A percentile compares a stretch with the other conserved stretches of the same genome.
Conservation (phyloP, 1,140 invertebrate genomes). For the Macrobrachium rosenbergii region DNA sequence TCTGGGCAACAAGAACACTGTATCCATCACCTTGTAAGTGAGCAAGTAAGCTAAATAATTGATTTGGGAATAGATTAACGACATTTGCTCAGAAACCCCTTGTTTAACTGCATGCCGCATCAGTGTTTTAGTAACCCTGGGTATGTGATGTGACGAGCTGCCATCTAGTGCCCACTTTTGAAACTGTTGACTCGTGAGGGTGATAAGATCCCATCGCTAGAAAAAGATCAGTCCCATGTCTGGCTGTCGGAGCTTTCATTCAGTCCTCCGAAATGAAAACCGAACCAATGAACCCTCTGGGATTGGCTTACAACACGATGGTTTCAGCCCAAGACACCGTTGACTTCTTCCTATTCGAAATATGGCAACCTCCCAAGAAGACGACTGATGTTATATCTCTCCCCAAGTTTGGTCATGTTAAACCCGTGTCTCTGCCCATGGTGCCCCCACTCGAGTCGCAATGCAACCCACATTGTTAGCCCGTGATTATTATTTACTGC, state of each 20-base stretch:
- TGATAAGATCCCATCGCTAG: background rate
- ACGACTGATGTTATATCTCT: constrained; percentile 32
- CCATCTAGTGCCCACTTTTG: constrained; percentile 38
- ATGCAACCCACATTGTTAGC: constrained; percentile 56
- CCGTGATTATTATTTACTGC: constrained; percentile 61
- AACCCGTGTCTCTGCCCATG: constrained; percentile 47
- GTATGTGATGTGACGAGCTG: constrained; percentile 33
- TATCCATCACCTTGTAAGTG: no score
- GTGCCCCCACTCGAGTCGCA: constrained; percentile 28
- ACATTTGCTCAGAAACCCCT: no score
- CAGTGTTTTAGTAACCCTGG: background rate
- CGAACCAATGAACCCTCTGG: no score
- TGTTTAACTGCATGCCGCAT: no score
- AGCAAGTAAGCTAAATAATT: no score
- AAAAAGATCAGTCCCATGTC: background rate
- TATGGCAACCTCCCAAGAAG: constrained; percentile 37
- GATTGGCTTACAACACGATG: no score
- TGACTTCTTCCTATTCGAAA: background rate
- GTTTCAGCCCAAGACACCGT: no score
- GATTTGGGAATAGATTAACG: no score
- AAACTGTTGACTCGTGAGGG: constrained; percentile 29
- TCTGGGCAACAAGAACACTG: no score
- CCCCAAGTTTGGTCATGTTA: constrained; percentile 38
- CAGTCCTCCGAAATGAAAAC: no score
- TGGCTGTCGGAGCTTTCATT: no score